A percentile compares a stretch with the other conserved stretches of the same genome.
phyloP scores from a whole-genome alignment of 2,888 invertebrate species.

The Torymus auratus region DNA sequence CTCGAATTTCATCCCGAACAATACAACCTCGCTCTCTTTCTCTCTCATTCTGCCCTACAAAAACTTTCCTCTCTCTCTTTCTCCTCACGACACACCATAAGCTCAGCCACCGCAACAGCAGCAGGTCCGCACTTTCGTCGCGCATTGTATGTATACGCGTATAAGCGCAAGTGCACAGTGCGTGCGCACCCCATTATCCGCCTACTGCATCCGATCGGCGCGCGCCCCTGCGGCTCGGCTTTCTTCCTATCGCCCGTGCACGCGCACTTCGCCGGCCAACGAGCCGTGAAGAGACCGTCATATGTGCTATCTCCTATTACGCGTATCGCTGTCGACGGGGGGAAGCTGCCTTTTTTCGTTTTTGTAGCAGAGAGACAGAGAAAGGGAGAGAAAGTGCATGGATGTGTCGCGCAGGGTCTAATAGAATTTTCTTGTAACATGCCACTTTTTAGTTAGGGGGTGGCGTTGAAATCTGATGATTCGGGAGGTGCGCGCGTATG shows the following conservation, averaged over 20 bases:
- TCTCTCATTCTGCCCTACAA: too few species aligned
- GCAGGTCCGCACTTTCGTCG: conserved; percentile 27
- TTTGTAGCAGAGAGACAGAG: background rate
- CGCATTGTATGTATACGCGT: conserved; percentile 4
- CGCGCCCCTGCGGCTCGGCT: background rate
- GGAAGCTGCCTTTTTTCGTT: conserved; percentile 14
- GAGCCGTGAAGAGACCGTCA: conserved; percentile 73
- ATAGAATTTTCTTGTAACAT: conserved; percentile 54
- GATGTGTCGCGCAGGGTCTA: conserved; percentile 8
- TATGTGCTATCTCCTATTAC: conserved; percentile 68
- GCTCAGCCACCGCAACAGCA: conserved; percentile 4
- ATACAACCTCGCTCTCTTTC: too few species aligned
- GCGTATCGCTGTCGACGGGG: conserved; percentile 49
- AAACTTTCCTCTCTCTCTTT: too few species aligned
- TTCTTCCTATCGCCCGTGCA: conserved; percentile 6
- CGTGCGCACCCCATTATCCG: conserved; percentile 62
- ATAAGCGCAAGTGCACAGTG: conserved; percentile 9
- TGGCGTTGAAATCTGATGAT: conserved; percentile 22
- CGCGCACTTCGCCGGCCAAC: conserved; percentile 66
- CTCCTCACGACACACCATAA: background rate
- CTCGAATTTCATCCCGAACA: too few species aligned
- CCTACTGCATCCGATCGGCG: conserved; percentile 29
- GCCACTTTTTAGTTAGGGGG: conserved; percentile 27
- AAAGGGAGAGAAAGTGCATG: too few species aligned
- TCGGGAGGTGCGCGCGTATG: background rate